Conservation (phyloP, 2,113 vertebrate genomes). For the Scomber japonicus region DNA sequence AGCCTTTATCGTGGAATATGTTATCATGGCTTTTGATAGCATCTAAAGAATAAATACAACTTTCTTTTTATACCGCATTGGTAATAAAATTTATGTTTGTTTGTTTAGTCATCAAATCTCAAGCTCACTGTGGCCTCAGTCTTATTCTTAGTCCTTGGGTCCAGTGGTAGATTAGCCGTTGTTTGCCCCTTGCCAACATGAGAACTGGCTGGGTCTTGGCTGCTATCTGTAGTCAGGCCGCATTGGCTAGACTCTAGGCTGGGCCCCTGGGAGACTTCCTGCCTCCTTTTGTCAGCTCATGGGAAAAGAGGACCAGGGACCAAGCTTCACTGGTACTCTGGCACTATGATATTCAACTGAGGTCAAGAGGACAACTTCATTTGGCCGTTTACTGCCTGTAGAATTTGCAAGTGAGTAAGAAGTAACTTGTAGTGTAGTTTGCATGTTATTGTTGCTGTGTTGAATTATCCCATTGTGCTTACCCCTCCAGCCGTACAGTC, state of each 20-base stretch:
- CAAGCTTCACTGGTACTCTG: conserved; percentile 41
- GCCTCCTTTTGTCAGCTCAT: conserved; percentile 70
- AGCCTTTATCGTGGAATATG: neutral
- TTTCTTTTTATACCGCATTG: neutral
- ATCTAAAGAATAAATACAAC: neutral
- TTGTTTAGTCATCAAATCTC: conserved; percentile 31
- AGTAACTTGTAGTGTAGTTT: neutral
- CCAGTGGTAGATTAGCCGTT: conserved; percentile 34
- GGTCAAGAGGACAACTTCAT: conserved; percentile 26
- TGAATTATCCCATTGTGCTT: conserved; percentile 6
- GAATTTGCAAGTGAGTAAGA: neutral
- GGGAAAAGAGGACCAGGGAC: conserved; percentile 66
- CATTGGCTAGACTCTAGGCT: conserved; percentile 56
- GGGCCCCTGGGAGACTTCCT: conserved; percentile 67
- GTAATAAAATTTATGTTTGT: conserved; percentile 11
- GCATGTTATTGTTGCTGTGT: conserved; percentile 2
- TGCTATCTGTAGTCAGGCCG: conserved; percentile 58
- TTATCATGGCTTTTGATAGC: neutral
- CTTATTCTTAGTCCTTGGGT: conserved; percentile 40
- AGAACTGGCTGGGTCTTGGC: conserved; percentile 52
- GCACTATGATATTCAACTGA: neutral
- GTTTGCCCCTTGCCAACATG: conserved; percentile 46
- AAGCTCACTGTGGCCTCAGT: conserved; percentile 20
- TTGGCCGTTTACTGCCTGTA: conserved; percentile 17
- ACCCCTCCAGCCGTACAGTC: neutral